phyloP scores from a whole-genome alignment of 2,888 invertebrate genomes.

The Octonoba sinensis region DNA sequence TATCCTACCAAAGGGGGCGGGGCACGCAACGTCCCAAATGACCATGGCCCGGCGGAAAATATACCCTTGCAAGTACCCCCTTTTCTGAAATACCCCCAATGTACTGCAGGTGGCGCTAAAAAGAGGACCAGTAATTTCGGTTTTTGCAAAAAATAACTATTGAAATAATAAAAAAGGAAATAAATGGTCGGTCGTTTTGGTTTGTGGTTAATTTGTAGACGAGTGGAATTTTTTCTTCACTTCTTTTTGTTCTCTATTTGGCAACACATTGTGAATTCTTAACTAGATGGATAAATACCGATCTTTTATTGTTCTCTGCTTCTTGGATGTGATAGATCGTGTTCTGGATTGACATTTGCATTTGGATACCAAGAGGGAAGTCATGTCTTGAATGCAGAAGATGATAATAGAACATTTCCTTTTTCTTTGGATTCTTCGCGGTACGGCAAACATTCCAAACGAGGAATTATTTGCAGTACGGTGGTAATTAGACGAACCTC shows the following conservation, averaged over 20 bases:
- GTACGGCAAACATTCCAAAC: no score
- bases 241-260: neutral
- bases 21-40: slow-evolving; percentile 51
- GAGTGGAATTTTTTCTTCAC: neutral
- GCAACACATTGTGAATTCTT: slow-evolving; percentile 22
- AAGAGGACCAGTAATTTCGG: slow-evolving; percentile 49
- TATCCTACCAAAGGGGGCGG: slow-evolving; percentile 48
- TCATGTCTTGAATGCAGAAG: no score
- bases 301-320: no score
- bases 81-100: neutral
- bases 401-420: no score
- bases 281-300: slow-evolving; percentile 4
- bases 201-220: slow-evolving; percentile 42
- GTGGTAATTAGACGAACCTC: no score
- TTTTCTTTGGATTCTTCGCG: no score
- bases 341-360: no score
- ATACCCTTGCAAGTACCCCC: slow-evolving; percentile 31
- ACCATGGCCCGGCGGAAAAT: slow-evolving; percentile 51
- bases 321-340: no score
- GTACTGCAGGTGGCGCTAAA: slow-evolving; percentile 56
- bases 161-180: slow-evolving; percentile 16
- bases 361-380: no score
- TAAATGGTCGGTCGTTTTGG: slow-evolving; percentile 19
- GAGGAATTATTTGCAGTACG: no score
- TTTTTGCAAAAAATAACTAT: slow-evolving; percentile 35